These are phyloP conservation scores for Harmothoe impar DNA, from an alignment of 2,888 invertebrate species.

Conservation along the genomic window DNA sequence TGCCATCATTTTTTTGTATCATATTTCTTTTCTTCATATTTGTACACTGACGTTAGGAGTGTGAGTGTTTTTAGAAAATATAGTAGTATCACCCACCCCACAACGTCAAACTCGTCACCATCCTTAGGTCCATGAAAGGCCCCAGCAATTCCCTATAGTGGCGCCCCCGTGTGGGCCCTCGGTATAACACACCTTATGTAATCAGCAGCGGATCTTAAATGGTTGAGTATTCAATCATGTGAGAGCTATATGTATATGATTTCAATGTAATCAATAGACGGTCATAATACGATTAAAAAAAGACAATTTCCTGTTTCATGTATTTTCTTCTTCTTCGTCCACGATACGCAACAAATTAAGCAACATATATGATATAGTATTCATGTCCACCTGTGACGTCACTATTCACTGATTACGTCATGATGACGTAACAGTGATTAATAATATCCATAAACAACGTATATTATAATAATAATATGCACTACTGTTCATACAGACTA, in stretches of 20 bases:
- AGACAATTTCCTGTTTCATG: constrained; percentile 9
- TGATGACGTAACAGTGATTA: background rate
- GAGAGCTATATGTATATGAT: constrained; percentile 8
- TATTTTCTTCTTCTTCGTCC: background rate
- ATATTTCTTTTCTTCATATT: background rate
- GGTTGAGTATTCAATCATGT: constrained; percentile 54
- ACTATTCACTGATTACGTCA: background rate
- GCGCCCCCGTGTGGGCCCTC: constrained; percentile 1
- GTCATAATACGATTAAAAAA: constrained; percentile 28
- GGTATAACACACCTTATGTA: background rate
- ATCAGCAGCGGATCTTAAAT: constrained; percentile 53
- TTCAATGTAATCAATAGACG: constrained; percentile 46
- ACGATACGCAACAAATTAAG: constrained; percentile 29
- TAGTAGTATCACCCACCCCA: constrained; percentile 34
- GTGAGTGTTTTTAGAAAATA: constrained; percentile 39
- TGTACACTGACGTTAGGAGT: constrained; percentile 25
- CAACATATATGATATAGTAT: background rate
- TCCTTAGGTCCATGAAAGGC: background rate
- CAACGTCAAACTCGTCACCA: background rate
- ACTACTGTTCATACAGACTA: constrained; percentile 39
- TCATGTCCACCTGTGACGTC: background rate
- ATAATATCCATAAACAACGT: constrained; percentile 41
- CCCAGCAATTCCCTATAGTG: background rate
- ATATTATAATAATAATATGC: background rate
- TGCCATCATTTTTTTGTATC: background rate